These are phyloP conservation scores for Epinephelus moara DNA, from an alignment of 2,113 vertebrate genomes.

Conservation along the genomic window DNA sequence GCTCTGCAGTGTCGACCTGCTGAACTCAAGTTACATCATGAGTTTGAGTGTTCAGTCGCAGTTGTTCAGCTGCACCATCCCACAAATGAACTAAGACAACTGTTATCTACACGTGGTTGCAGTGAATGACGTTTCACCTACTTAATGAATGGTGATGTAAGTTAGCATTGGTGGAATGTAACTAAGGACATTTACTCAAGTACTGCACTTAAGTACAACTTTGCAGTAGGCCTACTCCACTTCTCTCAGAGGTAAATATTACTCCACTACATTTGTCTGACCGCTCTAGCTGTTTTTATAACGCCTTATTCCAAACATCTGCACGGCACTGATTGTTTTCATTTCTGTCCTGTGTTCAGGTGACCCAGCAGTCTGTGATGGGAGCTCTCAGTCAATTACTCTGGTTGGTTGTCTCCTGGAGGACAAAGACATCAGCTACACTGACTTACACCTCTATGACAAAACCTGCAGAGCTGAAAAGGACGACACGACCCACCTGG, in stretches of 20 bases:
- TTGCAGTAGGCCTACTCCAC: no score
- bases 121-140: no score
- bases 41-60: background rate
- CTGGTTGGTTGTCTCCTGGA: background rate
- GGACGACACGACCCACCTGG: background rate
- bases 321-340: background rate
- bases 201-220: no score
- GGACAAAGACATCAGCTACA: background rate
- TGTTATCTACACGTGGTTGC: no score
- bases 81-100: no score
- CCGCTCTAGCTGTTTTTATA: no score
- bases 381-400: background rate
- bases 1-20: background rate
- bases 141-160: no score
- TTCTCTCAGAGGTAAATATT: no score
- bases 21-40: background rate
- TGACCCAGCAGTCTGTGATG: background rate
- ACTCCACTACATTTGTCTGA: no score
- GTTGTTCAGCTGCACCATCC: no score
- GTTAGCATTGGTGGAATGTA: no score
- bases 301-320: background rate
- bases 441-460: background rate
- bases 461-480: background rate
- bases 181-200: no score
- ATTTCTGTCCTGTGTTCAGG: background rate